Percentiles rank a stretch among this genome's conserved stretches.
Conservation (phyloP, 2,888 invertebrate species). For the Digitonthophagus gazella region DNA sequence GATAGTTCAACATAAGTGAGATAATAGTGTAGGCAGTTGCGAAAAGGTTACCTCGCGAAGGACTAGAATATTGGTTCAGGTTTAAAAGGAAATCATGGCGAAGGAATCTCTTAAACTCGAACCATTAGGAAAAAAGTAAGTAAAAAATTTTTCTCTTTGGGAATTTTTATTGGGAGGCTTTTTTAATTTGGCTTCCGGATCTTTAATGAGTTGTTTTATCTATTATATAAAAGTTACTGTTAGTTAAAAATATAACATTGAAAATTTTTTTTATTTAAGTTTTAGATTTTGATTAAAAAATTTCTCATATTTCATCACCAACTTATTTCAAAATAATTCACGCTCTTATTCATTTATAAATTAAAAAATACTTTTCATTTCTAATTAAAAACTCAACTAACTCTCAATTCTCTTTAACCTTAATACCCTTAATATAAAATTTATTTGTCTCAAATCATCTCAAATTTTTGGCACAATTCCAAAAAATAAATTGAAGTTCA, state of each 20-base stretch:
- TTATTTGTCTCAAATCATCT: neutral
- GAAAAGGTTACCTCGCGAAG: slow-evolving; percentile 24
- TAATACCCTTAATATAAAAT: neutral
- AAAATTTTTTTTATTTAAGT: neutral
- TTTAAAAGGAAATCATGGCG: slow-evolving; percentile 28
- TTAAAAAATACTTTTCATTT: no score
- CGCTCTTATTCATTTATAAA: no score
- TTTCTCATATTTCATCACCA: no score
- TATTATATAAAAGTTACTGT: neutral
- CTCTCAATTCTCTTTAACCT: no score
- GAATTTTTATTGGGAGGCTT: neutral
- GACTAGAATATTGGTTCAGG: slow-evolving; percentile 6
- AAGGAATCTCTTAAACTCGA: slow-evolving; percentile 33
- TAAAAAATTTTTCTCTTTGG: no score
- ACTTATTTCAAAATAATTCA: no score
- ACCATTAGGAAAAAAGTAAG: slow-evolving; percentile 35
- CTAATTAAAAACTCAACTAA: no score
- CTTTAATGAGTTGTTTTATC: neutral
- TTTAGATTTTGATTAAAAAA: neutral
- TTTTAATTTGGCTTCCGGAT: neutral
- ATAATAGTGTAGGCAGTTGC: slow-evolving; percentile 21
- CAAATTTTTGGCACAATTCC: neutral
- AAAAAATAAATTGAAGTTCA: neutral
- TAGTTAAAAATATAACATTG: neutral
- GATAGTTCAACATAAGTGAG: slow-evolving; percentile 25